A percentile compares a stretch with the other conserved stretches of the same genome.
Evolutionary conservation across 2,797 vertebrate genomes (phyloP).

Genomic region (Clarias fuscus): DNA sequence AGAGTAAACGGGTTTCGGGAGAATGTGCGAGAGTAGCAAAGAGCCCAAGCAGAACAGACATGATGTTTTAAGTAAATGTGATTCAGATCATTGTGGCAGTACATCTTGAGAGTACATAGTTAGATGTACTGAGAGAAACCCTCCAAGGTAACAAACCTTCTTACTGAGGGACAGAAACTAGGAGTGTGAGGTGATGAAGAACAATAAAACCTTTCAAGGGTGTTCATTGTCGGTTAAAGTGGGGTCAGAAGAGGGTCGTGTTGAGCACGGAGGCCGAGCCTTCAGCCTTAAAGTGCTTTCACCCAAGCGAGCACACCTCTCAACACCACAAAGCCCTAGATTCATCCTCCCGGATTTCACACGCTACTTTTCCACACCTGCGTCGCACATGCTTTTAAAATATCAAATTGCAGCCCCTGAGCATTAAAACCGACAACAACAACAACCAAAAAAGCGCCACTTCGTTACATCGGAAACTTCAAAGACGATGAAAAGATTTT

Average conservation of each 20-base stretch:
- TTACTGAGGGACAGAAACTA: constrained; percentile 46
- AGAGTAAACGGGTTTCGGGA: neutral
- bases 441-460: constrained; percentile 24
- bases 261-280: constrained; percentile 60
- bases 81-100: neutral
- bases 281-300: constrained; percentile 60
- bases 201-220: constrained; percentile 63
- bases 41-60: constrained; percentile 20
- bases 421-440: constrained; percentile 28
- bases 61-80: constrained; percentile 28
- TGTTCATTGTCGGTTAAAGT: constrained; percentile 70
- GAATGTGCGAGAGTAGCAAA: neutral
- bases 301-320: constrained; percentile 60
- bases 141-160: constrained; percentile 26
- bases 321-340: constrained; percentile 65
- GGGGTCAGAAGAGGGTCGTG: constrained; percentile 69
- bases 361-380: constrained; percentile 62
- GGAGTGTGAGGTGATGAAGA: constrained; percentile 50
- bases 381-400: constrained; percentile 47
- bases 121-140: constrained; percentile 26
- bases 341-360: constrained; percentile 64
- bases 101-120: constrained; percentile 10
- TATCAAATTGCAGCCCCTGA: constrained; percentile 35
- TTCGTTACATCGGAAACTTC: neutral
- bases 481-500: constrained; percentile 6